phyloP scores from a whole-genome alignment of 2,888 invertebrate genomes.

The Macrophya alboannulata region DNA sequence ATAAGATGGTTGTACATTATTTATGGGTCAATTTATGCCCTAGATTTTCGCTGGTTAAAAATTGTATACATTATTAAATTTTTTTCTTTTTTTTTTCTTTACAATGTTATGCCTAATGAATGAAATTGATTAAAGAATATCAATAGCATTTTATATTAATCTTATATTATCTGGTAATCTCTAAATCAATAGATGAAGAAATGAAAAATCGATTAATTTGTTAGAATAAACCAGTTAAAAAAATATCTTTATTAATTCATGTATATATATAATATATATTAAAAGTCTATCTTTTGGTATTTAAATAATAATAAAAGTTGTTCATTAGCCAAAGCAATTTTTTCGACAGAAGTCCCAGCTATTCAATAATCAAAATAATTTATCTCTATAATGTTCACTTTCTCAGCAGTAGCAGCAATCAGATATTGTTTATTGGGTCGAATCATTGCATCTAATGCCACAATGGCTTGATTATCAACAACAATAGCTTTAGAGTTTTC shows the following conservation, averaged over 20 bases:
- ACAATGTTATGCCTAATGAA: background rate
- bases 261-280: background rate
- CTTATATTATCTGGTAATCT: too few relatives aligned
- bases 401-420: slow-evolving; percentile 65
- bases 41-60: background rate
- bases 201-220: background rate
- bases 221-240: background rate
- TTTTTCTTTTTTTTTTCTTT: background rate
- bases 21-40: background rate
- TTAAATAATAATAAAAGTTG: background rate
- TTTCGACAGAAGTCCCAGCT: background rate
- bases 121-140: background rate
- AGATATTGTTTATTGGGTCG: slow-evolving; percentile 64
- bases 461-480: slow-evolving; percentile 66
- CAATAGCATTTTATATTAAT: background rate
- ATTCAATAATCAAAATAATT: background rate
- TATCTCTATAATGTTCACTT: slow-evolving; percentile 66
- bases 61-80: background rate
- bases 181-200: background rate
- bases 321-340: background rate
- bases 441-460: slow-evolving; percentile 69
- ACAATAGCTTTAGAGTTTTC: slow-evolving; percentile 62
- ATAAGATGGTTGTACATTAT: slow-evolving; percentile 8
- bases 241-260: slow-evolving; percentile 10
- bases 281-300: too few relatives aligned